Evolutionary conservation across 2,113 vertebrate species (phyloP), one percentile per base, ranked within the genome.

Genomic region (Sarotherodon lohbergeri): DNA sequence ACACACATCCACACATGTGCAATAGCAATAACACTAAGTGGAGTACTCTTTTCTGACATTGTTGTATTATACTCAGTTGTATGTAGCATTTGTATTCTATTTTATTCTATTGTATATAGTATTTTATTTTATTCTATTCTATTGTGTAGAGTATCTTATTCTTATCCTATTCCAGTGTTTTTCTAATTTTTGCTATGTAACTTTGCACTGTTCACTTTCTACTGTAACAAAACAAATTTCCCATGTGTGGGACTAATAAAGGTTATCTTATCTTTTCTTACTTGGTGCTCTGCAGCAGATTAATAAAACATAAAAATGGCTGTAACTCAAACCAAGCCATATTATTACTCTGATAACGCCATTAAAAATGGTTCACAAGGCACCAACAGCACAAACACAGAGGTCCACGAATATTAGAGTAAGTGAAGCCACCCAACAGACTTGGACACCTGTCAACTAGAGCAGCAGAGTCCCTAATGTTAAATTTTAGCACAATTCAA

Each of bases 141-240:
- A 61, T 61, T 61, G 0, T 61, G 57, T 61, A 2, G 29, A 19
- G 16, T 61, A 61, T 61, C 16, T 34, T 39, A 39, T 9, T 39
- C 36, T 39, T 61, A 61, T 61, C 57, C 29, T 34, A 4, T 34
- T 61, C 57, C 1, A 61, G 29, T 61, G 57, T 61, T 61, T 61
- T 61, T 0, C 0, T 61, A 5, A 34, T 61, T 61, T 61, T 34
- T 61, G 57, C 57, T 27, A 27, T 27, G 27, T 27, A 27, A 27
- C 27, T 61, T 0, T 61, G 9, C 57, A 61, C 1, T 61, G 29
- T 61, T 29, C 0, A 0, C 9, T 61, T 61, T 61, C 29, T 61
- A 16, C 29, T 61, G 57, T 4, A 16, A 4, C 16, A 0, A 61
- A 61, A 61, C 29, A 61, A 61, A 61, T 61, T 61, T 61, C 29